Evolutionary conservation across 2,113 vertebrate species (phyloP).

Genomic region (Brachyhypopomus occidentalis): DNA sequence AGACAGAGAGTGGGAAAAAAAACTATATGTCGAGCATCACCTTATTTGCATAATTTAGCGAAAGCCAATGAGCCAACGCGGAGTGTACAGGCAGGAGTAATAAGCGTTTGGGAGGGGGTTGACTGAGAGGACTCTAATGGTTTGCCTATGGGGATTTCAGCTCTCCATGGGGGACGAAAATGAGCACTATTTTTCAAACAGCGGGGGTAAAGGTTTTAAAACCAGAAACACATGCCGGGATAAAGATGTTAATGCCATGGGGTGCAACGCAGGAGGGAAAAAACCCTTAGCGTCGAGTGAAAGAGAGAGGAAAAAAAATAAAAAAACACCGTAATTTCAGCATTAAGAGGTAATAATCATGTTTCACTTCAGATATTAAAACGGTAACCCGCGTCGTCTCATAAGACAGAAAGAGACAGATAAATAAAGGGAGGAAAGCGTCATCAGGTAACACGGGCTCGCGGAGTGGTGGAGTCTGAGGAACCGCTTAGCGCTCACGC

Average conservation of each 20-base stretch:
- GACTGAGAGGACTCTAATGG: constrained; percentile 99
- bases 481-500: background rate
- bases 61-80: constrained; percentile 99
- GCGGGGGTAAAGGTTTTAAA: constrained; percentile 99
- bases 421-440: constrained; percentile 52
- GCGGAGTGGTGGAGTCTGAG: constrained; percentile 53
- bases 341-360: constrained; percentile 99
- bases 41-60: constrained; percentile 99
- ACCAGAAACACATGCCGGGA: constrained; percentile 99
- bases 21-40: constrained; percentile 98
- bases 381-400: constrained; percentile 93
- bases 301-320: constrained; percentile 78
- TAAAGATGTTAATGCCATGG: constrained; percentile 99
- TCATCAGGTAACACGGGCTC: constrained; percentile 64
- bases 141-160: constrained; percentile 99
- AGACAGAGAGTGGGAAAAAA: constrained; percentile 36
- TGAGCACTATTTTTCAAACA: constrained; percentile 99
- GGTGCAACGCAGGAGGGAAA: constrained; percentile 86
- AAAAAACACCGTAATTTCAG: constrained; percentile 93
- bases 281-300: constrained; percentile 41
- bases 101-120: constrained; percentile 98
- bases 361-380: constrained; percentile 99
- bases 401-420: constrained; percentile 64
- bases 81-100: constrained; percentile 97
- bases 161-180: constrained; percentile 99